phyloP scores from a whole-genome alignment of 2,113 vertebrate genomes.

The Lamprotornis superbus region DNA sequence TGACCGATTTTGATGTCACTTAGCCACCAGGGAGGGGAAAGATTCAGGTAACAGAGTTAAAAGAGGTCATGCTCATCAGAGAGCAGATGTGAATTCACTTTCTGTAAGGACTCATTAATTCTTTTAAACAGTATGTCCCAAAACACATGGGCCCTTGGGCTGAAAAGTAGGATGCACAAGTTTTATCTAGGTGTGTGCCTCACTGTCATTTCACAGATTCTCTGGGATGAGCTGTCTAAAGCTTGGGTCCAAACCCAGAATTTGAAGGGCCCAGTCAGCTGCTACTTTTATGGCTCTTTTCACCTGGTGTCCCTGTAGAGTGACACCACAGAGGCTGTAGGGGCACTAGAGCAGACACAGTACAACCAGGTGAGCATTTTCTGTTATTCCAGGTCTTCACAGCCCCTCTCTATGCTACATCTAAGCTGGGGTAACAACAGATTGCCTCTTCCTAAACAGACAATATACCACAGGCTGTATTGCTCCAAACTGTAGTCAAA shows the following conservation, averaged over 20 bases:
- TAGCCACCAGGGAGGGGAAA: slow-evolving; percentile 19
- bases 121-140: not conserved
- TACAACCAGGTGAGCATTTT: not conserved
- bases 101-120: slow-evolving; percentile 48
- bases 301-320: not conserved
- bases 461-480: rapidly evolving
- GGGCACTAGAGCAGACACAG: not conserved
- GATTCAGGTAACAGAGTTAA: not conserved
- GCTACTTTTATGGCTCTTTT: not conserved
- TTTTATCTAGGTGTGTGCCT: not conserved
- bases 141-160: not conserved
- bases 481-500: not conserved
- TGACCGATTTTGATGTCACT: slow-evolving; percentile 45
- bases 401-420: not conserved
- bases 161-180: not conserved
- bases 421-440: too few relatives aligned
- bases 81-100: not conserved
- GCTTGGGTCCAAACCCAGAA: not conserved
- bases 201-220: not conserved
- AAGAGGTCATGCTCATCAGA: slow-evolving; percentile 46
- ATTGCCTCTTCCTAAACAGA: not conserved
- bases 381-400: not conserved
- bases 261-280: not conserved
- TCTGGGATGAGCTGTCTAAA: not conserved
- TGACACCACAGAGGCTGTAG: not conserved